phyloP scores from a whole-genome alignment of 1,140 invertebrate genomes.

The Aricia agestis region DNA sequence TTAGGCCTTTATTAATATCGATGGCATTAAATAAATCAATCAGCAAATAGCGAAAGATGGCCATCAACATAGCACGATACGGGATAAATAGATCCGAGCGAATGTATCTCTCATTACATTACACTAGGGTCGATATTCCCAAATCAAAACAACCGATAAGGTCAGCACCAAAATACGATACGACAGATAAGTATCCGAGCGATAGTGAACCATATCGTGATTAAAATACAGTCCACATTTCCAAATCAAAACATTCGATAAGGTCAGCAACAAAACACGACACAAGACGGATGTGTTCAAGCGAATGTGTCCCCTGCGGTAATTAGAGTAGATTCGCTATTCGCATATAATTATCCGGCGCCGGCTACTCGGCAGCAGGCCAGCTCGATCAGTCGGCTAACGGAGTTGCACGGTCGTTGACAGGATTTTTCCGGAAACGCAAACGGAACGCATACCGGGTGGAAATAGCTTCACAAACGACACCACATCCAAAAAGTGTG shows the following conservation, averaged over 20 bases:
- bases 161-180: background rate
- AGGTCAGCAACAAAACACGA: background rate
- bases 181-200: background rate
- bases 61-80: background rate
- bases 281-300: slow-evolving; percentile 24
- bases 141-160: background rate
- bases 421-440: slow-evolving; percentile 56
- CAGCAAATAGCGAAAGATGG: background rate
- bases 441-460: slow-evolving; percentile 42
- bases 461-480: slow-evolving; percentile 18
- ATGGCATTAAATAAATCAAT: slow-evolving; percentile 13
- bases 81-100: background rate
- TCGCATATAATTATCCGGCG: slow-evolving; percentile 63
- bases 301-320: slow-evolving; percentile 41
- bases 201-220: background rate
- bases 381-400: slow-evolving; percentile 72
- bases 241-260: background rate
- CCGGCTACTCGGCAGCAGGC: slow-evolving; percentile 59
- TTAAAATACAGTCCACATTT: background rate
- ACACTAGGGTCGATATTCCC: background rate
- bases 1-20: slow-evolving; percentile 9
- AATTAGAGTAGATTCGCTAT: slow-evolving; percentile 48
- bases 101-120: background rate
- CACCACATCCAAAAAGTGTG: slow-evolving; percentile 3
- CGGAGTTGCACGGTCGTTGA: slow-evolving; percentile 67